These are phyloP conservation scores for Helarctos malayanus DNA, from an alignment of 2,797 vertebrate genomes.

Conservation along the genomic window DNA sequence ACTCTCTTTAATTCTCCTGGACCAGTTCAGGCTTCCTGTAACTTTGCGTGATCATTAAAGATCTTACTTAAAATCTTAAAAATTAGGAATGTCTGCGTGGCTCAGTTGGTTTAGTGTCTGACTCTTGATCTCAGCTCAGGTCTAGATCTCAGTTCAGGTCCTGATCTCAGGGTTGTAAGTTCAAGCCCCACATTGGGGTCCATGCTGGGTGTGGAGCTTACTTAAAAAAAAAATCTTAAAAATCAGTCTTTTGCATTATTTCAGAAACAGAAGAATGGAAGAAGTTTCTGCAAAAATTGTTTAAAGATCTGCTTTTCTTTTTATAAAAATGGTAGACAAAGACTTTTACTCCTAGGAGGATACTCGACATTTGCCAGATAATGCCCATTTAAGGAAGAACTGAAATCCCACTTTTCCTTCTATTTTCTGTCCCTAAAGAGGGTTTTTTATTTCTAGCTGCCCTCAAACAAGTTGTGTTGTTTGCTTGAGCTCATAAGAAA, in stretches of 20 bases:
- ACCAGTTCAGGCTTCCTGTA: neutral
- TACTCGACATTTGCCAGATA: neutral
- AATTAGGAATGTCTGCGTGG: neutral
- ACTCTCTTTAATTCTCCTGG: neutral
- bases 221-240: conserved; percentile 47
- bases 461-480: neutral
- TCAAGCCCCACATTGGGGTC: neutral
- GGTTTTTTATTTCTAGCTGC: conserved; percentile 20
- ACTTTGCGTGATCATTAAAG: conserved; percentile 33
- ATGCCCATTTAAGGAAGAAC: neutral
- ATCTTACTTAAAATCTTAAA: conserved; percentile 39
- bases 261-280: conserved; percentile 21
- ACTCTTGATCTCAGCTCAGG: neutral
- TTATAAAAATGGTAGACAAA: neutral
- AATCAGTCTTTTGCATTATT: conserved; percentile 26
- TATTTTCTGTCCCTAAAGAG: neutral
- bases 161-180: neutral
- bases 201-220: neutral
- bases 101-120: neutral
- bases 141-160: neutral
- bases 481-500: conserved; percentile 6
- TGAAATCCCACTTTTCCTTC: conserved; percentile 1
- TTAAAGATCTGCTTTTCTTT: conserved; percentile 63
- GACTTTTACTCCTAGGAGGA: neutral
- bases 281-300: neutral